Conservation (phyloP, 2,888 invertebrate genomes). For the Agrotis exclamationis region DNA sequence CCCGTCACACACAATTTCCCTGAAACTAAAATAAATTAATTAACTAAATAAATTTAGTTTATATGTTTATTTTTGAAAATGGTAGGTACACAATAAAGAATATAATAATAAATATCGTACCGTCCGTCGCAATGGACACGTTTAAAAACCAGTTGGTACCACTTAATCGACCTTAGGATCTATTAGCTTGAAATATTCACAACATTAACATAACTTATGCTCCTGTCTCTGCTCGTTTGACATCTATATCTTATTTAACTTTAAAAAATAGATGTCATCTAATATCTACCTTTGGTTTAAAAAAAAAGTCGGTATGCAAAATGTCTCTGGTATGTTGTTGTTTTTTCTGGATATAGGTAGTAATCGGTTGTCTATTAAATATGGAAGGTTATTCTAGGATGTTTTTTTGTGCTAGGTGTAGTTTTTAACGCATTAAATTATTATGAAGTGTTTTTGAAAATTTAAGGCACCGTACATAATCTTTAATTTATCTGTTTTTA, state of each 20-base stretch:
- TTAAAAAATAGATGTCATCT: conserved; percentile 58
- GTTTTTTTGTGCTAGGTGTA: background rate
- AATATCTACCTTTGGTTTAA: conserved; percentile 23
- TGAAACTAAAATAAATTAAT: too few relatives aligned
- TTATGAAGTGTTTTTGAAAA: too few relatives aligned
- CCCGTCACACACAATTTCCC: too few relatives aligned
- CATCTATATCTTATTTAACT: conserved; percentile 75
- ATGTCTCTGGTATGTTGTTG: conserved; percentile 12
- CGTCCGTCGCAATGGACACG: conserved; percentile 17
- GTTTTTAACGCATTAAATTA: too few relatives aligned
- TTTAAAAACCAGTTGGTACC: conserved; percentile 68
- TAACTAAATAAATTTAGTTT: too few relatives aligned
- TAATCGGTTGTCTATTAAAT: conserved; percentile 7
- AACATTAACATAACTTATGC: conserved; percentile 84
- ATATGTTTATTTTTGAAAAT: too few relatives aligned
- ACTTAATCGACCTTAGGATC: conserved; percentile 73
- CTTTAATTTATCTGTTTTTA: too few relatives aligned
- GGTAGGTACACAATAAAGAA: too few relatives aligned
- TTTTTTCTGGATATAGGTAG: conserved; percentile 30
- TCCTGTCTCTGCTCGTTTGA: conserved; percentile 69
- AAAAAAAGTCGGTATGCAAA: conserved; percentile 52
- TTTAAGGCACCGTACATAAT: too few relatives aligned
- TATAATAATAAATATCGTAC: conserved; percentile 22
- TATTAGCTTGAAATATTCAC: conserved; percentile 86
- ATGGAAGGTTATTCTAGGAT: conserved; percentile 5